phyloP scores from a whole-genome alignment of 2,888 invertebrate genomes.

The Antitype chi region DNA sequence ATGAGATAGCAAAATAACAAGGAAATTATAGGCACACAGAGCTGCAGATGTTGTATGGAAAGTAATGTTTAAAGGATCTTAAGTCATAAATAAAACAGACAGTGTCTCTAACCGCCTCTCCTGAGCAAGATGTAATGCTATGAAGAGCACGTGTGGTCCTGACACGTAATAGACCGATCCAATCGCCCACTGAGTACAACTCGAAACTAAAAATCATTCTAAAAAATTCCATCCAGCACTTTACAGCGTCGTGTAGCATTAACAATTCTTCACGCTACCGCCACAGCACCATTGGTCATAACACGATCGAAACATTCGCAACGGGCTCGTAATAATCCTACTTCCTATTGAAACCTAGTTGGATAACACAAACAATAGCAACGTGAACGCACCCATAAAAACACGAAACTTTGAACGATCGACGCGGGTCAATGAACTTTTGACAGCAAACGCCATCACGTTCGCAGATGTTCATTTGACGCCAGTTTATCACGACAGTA shows the following conservation, averaged over 20 bases:
- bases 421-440: conserved; percentile 78
- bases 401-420: conserved; percentile 82
- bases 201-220: conserved; percentile 44
- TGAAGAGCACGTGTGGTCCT: conserved; percentile 19
- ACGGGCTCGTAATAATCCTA: conserved; percentile 72
- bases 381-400: conserved; percentile 87
- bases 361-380: conserved; percentile 86
- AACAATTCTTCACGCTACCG: conserved; percentile 63
- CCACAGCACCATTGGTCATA: conserved; percentile 64
- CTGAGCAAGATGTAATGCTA: too few relatives aligned
- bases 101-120: not conserved
- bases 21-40: not conserved
- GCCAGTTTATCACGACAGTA: conserved; percentile 62
- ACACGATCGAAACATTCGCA: conserved; percentile 69
- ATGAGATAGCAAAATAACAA: not conserved
- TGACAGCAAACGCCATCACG: conserved; percentile 77
- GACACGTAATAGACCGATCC: conserved; percentile 1
- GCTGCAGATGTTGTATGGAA: not conserved
- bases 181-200: conserved; percentile 15
- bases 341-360: conserved; percentile 82
- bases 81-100: not conserved
- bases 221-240: conserved; percentile 40
- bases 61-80: too few relatives aligned
- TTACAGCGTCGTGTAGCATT: conserved; percentile 59
- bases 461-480: conserved; percentile 67